These are phyloP conservation scores for Sinodicranocentrus sp. DNA, from an alignment of 2,888 invertebrate genomes.

Conservation along the genomic window DNA sequence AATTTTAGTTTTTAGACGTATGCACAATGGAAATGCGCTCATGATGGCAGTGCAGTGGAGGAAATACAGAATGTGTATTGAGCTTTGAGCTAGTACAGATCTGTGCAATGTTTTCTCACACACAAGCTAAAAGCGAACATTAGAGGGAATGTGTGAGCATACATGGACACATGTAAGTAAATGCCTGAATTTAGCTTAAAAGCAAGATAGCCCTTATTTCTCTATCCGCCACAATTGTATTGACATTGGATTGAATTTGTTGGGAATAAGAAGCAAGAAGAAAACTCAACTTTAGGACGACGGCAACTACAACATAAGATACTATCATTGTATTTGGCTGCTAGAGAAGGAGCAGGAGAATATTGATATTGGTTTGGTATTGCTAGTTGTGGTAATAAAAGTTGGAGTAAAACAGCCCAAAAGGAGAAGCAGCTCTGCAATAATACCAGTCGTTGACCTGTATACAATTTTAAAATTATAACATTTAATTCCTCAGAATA, in stretches of 20 bases:
- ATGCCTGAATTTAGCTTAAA: too few relatives aligned
- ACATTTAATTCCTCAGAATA: neutral
- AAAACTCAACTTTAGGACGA: conserved; percentile 25
- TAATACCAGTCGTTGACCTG: conserved; percentile 52
- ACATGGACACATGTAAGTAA: too few relatives aligned
- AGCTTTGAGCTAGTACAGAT: too few relatives aligned
- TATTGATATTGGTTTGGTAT: conserved; percentile 35
- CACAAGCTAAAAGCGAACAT: neutral
- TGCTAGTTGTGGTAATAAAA: neutral
- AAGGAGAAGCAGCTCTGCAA: conserved; percentile 28
- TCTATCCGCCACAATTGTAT: conserved; percentile 42
- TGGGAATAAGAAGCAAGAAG: conserved; percentile 22
- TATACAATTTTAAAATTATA: conserved; percentile 37
- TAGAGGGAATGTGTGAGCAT: neutral
- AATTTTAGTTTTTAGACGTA: too few relatives aligned
- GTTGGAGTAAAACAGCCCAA: conserved; percentile 49
- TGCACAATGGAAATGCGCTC: neutral
- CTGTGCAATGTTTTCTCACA: neutral
- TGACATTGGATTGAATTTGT: conserved; percentile 37
- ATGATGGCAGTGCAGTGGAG: neutral
- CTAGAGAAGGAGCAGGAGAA: neutral
- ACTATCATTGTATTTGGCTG: conserved; percentile 14
- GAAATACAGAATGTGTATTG: neutral
- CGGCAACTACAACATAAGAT: conserved; percentile 14
- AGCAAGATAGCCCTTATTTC: conserved; percentile 14